Percentiles rank a stretch among this genome's conserved stretches.
phyloP scores from a whole-genome alignment of 2,113 vertebrate species.

The Capreolus pygargus region DNA sequence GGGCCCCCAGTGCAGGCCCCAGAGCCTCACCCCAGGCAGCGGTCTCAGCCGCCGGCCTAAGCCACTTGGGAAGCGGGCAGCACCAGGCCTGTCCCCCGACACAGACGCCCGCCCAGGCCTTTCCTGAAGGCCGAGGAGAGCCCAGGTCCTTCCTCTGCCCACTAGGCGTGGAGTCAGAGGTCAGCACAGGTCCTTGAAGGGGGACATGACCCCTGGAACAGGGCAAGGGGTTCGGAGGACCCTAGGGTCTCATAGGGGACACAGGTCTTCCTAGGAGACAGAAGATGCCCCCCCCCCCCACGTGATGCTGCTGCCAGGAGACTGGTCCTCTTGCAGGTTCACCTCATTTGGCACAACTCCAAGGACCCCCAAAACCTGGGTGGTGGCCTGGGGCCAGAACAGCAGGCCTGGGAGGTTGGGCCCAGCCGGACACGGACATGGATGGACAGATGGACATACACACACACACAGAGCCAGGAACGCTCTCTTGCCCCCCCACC shows the following conservation, averaged over 20 bases:
- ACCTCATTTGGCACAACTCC: not conserved
- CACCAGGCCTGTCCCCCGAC: fast-evolving
- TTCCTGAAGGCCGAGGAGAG: not conserved
- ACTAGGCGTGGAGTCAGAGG: not conserved
- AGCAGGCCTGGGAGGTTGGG: not conserved
- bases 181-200: not conserved
- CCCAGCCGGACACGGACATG: not conserved
- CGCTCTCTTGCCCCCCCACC: not conserved
- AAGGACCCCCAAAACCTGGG: not conserved
- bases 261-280: not conserved
- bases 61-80: not conserved
- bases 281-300: not conserved
- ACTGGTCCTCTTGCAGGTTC: not conserved
- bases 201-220: not conserved
- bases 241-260: not conserved
- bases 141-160: not conserved
- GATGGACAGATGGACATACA: not conserved
- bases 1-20: not conserved
- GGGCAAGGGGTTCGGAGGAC: not conserved
- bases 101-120: fast-evolving
- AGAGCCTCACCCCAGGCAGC: no score
- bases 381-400: not conserved
- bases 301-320: no score
- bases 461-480: not conserved
- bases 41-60: no score